Percentiles rank a stretch among this genome's conserved stretches.
Conservation (phyloP, 1,140 invertebrate genomes). For the Lasioglossum albipes region DNA sequence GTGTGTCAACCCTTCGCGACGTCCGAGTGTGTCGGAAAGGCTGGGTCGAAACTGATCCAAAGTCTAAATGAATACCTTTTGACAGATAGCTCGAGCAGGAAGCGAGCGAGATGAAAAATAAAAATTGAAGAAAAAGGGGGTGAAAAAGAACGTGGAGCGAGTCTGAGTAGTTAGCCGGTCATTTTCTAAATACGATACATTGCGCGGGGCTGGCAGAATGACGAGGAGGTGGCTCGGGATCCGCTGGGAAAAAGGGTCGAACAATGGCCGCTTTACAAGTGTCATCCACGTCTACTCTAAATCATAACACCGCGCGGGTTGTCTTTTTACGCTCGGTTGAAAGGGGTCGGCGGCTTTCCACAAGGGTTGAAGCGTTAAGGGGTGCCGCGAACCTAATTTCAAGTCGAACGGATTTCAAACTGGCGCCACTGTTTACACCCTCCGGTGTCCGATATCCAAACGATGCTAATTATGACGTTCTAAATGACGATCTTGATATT, state of each 20-base stretch:
- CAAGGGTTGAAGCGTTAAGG: neutral
- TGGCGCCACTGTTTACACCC: neutral
- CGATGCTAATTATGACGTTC: neutral
- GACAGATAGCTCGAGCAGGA: too few species aligned
- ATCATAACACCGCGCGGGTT: conserved; percentile 38
- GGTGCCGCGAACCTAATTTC: conserved; percentile 11
- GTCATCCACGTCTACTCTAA: conserved; percentile 57
- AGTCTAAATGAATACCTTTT: too few species aligned
- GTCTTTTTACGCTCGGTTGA: conserved; percentile 47
- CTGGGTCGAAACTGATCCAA: too few species aligned
- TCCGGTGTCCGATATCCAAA: too few species aligned
- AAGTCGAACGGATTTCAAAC: conserved; percentile 4
- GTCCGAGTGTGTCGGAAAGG: too few species aligned
- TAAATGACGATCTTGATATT: too few species aligned
- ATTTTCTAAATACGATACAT: conserved; percentile 44
- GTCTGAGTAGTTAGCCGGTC: conserved; percentile 29
- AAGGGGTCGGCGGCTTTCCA: conserved; percentile 18
- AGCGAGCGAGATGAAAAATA: too few species aligned
- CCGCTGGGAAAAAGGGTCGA: conserved; percentile 40
- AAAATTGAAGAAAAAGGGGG: too few species aligned
- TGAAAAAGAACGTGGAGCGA: too few species aligned
- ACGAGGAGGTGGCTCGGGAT: conserved; percentile 9
- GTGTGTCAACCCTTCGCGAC: too few species aligned
- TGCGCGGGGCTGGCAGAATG: conserved; percentile 18
- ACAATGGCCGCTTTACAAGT: conserved; percentile 63